Evolutionary conservation across 2,113 vertebrate genomes (phyloP), one percentile per base, ranked within the genome.

Genomic region (Salvelinus sp.): DNA sequence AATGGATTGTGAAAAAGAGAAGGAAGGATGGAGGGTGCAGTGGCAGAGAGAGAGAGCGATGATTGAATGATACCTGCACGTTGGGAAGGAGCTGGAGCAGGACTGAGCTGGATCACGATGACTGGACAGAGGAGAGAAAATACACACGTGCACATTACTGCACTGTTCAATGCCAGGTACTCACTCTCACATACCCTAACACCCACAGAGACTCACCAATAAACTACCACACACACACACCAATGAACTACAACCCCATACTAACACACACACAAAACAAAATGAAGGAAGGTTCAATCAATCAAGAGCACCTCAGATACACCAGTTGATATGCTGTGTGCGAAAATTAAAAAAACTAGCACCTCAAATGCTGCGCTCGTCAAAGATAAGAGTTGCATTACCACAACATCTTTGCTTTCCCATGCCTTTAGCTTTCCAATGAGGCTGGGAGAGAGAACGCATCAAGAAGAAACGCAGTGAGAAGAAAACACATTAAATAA

Each of bases 31-130:
- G 2, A 60, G 66, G 48, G 79, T 74, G 76, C 88, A 89, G 89
- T 92, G 91, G 91, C 89, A 89, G 85, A 91, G 88, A 91, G 86
- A 85, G 79, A 71, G 80, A 78, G 0, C 83, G 86, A 86, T 91
- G 86, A 76, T 54, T 91, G 84, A 87, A 91, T 94, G 95, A 94
- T 97, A 97, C 96, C 96, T 97, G 96, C 96, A 93, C 96, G 95
- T 88, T 97, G 96, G 94, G 95, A 97, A 88, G 96, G 96, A 91
- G 96, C 96, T 95, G 96, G 96, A 96, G 96, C 96, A 94, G 96
- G 96, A 95, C 96, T 97, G 95, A 97, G 96, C 95, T 96, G 96
- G 96, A 97, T 96, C 95, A 97, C 95, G 96, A 97, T 97, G 95
- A 97, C 96, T 97, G 93, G 93, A 93, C 93, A 90, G 90, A 93